Evolutionary conservation across 2,113 vertebrate species (phyloP).

Genomic region (Parus major): DNA sequence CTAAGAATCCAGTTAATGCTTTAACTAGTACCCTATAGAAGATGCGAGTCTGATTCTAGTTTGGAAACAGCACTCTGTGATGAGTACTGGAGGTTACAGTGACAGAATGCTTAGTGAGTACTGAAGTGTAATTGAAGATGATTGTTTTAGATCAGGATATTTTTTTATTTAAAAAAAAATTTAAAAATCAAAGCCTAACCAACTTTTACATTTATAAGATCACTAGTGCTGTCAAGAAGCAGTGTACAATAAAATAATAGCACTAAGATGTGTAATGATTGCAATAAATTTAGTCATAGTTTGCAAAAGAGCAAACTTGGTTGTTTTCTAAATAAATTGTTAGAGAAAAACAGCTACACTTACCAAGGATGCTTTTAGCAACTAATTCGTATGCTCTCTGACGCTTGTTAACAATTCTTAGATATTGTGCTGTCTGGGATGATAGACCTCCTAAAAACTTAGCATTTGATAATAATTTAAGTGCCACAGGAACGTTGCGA

Average conservation of each 20-base stretch:
- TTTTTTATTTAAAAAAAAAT: background rate
- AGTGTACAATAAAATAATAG: background rate
- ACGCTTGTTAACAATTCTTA: background rate
- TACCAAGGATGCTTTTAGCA: background rate
- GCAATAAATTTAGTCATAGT: background rate
- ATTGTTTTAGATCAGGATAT: background rate
- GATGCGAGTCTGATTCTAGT: background rate
- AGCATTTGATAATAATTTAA: background rate
- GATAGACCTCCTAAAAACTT: background rate
- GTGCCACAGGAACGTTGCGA: rapidly evolving
- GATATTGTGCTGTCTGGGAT: background rate
- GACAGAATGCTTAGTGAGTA: background rate
- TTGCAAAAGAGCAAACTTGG: background rate
- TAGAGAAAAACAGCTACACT: background rate
- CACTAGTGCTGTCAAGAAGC: background rate
- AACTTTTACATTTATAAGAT: background rate
- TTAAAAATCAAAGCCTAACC: background rate
- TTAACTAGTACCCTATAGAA: background rate
- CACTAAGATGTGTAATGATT: background rate
- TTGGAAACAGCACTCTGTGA: background rate
- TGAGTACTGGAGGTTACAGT: background rate
- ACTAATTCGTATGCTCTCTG: background rate
- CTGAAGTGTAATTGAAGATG: background rate
- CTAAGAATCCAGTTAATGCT: background rate
- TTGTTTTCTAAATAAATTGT: background rate